Conservation (phyloP, 2,113 vertebrate genomes). For the Numenius arquata region DNA sequence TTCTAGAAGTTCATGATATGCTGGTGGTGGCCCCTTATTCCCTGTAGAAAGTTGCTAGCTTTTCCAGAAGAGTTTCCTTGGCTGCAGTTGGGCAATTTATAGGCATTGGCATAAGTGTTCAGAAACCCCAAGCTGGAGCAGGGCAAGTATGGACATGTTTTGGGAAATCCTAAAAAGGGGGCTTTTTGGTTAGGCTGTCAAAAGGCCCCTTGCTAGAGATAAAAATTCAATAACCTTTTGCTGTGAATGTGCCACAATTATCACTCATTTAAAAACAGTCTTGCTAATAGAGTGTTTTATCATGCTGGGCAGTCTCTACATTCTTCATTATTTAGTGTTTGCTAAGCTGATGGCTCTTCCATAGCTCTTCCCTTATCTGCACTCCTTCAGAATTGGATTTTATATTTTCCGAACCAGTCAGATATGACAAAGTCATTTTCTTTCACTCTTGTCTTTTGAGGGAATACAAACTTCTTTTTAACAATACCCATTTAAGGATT, state of each 20-base stretch:
- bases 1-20: fast-evolving
- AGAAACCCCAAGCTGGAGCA: neutral
- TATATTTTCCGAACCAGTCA: slow-evolving; percentile 89
- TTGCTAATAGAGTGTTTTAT: slow-evolving; percentile 92
- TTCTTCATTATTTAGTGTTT: slow-evolving; percentile 98
- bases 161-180: neutral
- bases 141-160: neutral
- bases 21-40: too few relatives aligned
- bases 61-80: neutral
- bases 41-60: neutral
- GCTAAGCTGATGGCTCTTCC: slow-evolving; percentile 87
- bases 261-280: slow-evolving; percentile 87
- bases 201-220: slow-evolving; percentile 75
- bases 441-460: slow-evolving; percentile 82
- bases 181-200: slow-evolving; percentile 64
- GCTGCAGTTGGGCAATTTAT: neutral
- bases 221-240: slow-evolving; percentile 90
- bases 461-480: slow-evolving; percentile 70
- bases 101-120: neutral
- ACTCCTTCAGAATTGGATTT: slow-evolving; percentile 93
- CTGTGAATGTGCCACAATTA: slow-evolving; percentile 89
- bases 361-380: slow-evolving; percentile 87
- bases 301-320: slow-evolving; percentile 83
- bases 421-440: slow-evolving; percentile 95
- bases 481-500: slow-evolving; percentile 73